Conservation (phyloP, 2,888 invertebrate genomes). For the Spodoptera littoralis region DNA sequence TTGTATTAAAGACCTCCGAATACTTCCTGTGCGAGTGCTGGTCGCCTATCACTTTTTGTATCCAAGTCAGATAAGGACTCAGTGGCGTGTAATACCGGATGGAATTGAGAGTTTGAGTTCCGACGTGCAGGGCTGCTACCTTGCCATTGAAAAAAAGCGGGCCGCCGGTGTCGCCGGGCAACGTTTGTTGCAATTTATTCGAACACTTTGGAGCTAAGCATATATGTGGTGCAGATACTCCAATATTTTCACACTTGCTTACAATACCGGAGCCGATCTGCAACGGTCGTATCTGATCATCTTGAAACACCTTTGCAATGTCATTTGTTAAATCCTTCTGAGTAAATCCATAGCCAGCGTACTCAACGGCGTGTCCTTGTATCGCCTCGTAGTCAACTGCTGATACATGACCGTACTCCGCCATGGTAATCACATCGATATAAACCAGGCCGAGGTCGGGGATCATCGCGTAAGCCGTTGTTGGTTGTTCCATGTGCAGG, state of each 20-base stretch:
- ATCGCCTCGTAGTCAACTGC: constrained; percentile 31
- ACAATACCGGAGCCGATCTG: constrained; percentile 8
- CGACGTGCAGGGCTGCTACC: constrained; percentile 16
- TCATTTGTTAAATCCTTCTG: neutral
- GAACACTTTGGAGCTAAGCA: constrained; percentile 25
- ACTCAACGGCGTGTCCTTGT: constrained; percentile 15
- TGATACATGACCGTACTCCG: constrained; percentile 5
- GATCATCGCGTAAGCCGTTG: neutral
- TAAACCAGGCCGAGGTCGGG: constrained; percentile 31
- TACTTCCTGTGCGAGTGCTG: too few relatives aligned
- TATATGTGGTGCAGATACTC: neutral
- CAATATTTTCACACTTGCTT: constrained; percentile 1
- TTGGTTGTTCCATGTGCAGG: constrained; percentile 2
- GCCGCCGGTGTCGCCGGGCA: constrained; percentile 12
- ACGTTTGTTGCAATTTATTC: neutral
- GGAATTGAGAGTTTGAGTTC: neutral
- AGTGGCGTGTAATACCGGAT: constrained; percentile 19
- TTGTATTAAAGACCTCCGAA: neutral
- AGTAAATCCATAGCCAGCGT: neutral
- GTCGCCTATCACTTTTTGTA: constrained; percentile 1
- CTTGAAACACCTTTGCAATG: neutral
- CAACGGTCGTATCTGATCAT: neutral
- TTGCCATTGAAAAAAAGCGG: constrained; percentile 27
- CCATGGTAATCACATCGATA: constrained; percentile 3
- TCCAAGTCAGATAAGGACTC: constrained; percentile 36